phyloP scores from a whole-genome alignment of 2,888 invertebrate genomes.

The Agrenia bidenticulata region DNA sequence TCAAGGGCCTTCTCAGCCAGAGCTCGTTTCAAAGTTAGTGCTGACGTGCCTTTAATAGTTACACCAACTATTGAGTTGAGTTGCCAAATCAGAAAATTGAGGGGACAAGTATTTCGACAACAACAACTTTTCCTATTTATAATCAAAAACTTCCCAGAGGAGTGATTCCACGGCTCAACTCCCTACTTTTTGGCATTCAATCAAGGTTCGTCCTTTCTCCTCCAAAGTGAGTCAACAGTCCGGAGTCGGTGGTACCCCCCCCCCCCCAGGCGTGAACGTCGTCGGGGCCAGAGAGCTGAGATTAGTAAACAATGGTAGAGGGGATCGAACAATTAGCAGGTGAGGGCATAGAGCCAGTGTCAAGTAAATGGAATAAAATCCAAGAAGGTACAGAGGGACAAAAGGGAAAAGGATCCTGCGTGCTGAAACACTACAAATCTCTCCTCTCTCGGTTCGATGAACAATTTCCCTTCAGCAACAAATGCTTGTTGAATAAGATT shows the following conservation, averaged over 20 bases:
- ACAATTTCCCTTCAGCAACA: conserved; percentile 50
- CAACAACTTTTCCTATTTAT: conserved; percentile 6
- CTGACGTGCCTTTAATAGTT: too few relatives aligned
- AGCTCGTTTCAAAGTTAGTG: too few relatives aligned
- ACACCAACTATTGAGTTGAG: too few relatives aligned
- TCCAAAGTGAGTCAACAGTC: too few relatives aligned
- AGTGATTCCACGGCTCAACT: background rate
- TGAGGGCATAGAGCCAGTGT: background rate
- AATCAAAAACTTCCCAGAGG: background rate
- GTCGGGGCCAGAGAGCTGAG: too few relatives aligned
- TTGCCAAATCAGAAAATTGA: conserved; percentile 2
- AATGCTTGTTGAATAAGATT: conserved; percentile 52
- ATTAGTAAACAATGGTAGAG: background rate
- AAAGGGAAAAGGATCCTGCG: conserved; percentile 39
- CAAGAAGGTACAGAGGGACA: background rate
- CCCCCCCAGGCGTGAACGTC: too few relatives aligned
- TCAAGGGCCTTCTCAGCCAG: too few relatives aligned
- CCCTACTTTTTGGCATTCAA: background rate
- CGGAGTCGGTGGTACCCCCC: too few relatives aligned
- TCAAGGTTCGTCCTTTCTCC: background rate
- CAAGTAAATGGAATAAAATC: too few relatives aligned
- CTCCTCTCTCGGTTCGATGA: conserved; percentile 46
- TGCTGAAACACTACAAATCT: conserved; percentile 51
- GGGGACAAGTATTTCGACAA: too few relatives aligned
- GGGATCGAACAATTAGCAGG: background rate